These are phyloP conservation scores for Erythrocercus mccallii DNA, from an alignment of 2,113 vertebrate species.

Conservation along the genomic window DNA sequence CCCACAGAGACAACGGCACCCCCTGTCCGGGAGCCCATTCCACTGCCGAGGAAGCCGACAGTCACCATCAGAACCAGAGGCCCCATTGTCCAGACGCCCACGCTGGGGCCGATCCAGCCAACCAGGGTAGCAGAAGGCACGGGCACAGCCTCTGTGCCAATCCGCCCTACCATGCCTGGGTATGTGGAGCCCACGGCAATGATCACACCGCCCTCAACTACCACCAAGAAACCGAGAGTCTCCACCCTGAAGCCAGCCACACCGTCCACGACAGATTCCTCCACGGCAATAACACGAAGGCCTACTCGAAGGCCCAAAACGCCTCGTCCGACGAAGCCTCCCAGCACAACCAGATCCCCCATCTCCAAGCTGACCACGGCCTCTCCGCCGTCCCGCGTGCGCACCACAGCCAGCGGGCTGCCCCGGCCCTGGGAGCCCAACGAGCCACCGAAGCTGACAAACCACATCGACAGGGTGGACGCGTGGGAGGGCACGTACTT, in stretches of 20 bases:
- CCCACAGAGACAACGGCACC: conserved; percentile 84
- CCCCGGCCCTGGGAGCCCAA: conserved; percentile 76
- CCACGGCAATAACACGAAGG: conserved; percentile 73
- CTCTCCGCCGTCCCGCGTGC: conserved; percentile 77
- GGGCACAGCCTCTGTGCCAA: conserved; percentile 77
- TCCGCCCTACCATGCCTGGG: conserved; percentile 84
- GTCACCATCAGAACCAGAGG: conserved; percentile 88
- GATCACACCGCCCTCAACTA: conserved; percentile 80
- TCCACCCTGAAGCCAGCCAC: conserved; percentile 77
- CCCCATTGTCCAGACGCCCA: conserved; percentile 89
- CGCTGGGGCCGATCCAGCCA: conserved; percentile 86
- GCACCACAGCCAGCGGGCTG: conserved; percentile 74
- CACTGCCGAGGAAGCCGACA: conserved; percentile 85
- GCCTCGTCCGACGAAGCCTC: conserved; percentile 66
- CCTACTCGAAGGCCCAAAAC: conserved; percentile 83
- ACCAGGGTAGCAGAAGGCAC: conserved; percentile 85
- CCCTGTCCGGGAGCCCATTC: conserved; percentile 88
- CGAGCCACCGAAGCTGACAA: conserved; percentile 82
- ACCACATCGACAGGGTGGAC: conserved; percentile 89
- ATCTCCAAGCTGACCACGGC: conserved; percentile 80
- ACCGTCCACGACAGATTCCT: conserved; percentile 76
- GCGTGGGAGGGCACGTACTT: conserved; percentile 96
- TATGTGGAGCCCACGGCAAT: conserved; percentile 85
- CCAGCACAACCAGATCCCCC: conserved; percentile 77
- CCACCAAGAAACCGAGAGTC: conserved; percentile 85